These are phyloP conservation scores for Panthera tigris DNA, from an alignment of 2,113 vertebrate genomes.

Conservation along the genomic window DNA sequence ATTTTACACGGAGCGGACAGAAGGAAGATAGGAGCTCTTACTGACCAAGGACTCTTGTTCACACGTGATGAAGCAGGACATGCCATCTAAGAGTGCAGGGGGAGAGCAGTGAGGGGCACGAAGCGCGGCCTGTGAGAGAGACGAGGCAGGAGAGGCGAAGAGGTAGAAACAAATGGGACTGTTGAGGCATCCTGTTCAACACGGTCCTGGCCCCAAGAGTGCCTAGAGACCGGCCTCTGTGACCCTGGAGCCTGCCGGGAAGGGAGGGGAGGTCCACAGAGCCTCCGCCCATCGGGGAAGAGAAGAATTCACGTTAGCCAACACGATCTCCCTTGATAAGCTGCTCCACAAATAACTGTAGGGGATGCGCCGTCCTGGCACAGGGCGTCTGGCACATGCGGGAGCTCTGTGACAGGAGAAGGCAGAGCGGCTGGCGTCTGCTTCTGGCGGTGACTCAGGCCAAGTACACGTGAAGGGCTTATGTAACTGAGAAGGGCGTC, in stretches of 20 bases:
- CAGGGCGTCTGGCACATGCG: accelerated
- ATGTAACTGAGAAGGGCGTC: neutral
- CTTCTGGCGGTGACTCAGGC: no score
- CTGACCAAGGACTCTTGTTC: neutral
- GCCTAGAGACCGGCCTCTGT: neutral
- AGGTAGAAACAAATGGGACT: neutral
- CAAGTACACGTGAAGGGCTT: accelerated
- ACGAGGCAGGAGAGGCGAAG: neutral
- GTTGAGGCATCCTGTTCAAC: accelerated
- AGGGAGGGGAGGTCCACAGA: neutral
- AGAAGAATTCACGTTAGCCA: neutral
- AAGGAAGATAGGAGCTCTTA: neutral
- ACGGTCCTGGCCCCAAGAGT: accelerated
- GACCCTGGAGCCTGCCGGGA: neutral
- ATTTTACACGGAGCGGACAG: neutral
- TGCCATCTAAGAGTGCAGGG: accelerated
- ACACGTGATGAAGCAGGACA: neutral
- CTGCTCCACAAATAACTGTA: neutral
- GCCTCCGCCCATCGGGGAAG: neutral
- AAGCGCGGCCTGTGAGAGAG: accelerated
- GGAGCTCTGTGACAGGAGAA: neutral
- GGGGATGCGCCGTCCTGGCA: neutral
- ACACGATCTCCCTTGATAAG: neutral
- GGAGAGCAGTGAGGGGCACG: neutral
- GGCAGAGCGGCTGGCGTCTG: neutral